Evolutionary conservation across 2,113 vertebrate genomes (phyloP).

Genomic region (Anser cygnoides): DNA sequence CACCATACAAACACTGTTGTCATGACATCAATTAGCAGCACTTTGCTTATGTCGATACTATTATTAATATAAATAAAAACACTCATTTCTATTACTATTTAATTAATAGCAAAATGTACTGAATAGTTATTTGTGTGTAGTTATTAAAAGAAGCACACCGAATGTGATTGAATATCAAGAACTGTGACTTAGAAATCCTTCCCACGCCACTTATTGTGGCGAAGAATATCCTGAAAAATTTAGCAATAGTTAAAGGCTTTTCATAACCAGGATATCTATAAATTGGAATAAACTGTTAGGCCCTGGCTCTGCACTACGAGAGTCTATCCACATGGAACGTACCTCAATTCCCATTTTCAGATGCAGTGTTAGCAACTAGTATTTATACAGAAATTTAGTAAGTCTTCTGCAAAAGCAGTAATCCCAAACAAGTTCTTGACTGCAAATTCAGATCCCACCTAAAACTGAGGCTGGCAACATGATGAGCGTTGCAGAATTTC

Average conservation of each 20-base stretch:
- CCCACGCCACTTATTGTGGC: neutral
- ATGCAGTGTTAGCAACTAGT: neutral
- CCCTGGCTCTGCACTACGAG: neutral
- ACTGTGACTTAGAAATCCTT: neutral
- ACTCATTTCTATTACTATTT: neutral
- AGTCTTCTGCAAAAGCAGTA: neutral
- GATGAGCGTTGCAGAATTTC: neutral
- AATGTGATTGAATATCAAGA: neutral
- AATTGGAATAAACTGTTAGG: neutral
- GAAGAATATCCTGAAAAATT: neutral
- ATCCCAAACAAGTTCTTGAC: neutral
- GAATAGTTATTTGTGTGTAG: neutral
- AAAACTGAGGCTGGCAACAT: neutral
- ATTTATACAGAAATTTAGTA: neutral
- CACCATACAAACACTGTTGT: neutral
- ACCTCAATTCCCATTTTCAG: neutral
- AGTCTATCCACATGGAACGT: accelerated
- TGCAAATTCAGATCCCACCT: neutral
- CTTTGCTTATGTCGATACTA: neutral
- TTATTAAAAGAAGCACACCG: neutral
- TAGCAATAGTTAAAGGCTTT: neutral
- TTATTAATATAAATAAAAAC: constrained; percentile 13
- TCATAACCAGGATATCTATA: neutral
- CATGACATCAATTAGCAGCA: neutral
- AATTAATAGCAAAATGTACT: constrained; percentile 19